phyloP scores from a whole-genome alignment of 2,113 vertebrate species.

The Leptosomus discolor region DNA sequence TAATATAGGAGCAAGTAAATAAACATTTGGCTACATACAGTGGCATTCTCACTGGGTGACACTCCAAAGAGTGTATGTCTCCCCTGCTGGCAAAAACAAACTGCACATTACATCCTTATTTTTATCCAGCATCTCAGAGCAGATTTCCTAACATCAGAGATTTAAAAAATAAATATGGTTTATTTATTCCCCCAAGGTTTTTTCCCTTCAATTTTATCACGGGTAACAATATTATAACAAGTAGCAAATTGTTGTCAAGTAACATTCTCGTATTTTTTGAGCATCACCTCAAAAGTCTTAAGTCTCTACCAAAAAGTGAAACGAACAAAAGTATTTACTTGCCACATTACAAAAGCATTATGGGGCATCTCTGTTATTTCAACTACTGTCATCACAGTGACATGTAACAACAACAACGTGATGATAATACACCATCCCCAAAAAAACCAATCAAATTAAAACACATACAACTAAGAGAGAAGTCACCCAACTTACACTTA shows the following conservation, averaged over 20 bases:
- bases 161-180: neutral
- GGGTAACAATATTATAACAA: neutral
- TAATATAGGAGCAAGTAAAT: conserved; percentile 11
- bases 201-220: neutral
- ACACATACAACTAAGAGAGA: neutral
- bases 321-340: neutral
- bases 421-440: neutral
- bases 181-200: neutral
- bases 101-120: neutral
- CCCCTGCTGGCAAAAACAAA: conserved; percentile 32
- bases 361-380: neutral
- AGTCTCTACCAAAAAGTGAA: neutral
- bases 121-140: neutral
- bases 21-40: conserved; percentile 13
- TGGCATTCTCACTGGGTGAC: neutral
- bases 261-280: neutral
- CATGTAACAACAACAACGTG: neutral
- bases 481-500: neutral
- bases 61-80: neutral
- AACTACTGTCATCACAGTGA: neutral
- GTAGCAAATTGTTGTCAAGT: neutral
- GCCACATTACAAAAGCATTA: neutral
- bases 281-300: neutral
- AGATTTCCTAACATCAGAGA: conserved; percentile 13
- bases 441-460: neutral